Evolutionary conservation across 1,140 invertebrate species (phyloP).

Genomic region (Pseudomyrmex concolor): DNA sequence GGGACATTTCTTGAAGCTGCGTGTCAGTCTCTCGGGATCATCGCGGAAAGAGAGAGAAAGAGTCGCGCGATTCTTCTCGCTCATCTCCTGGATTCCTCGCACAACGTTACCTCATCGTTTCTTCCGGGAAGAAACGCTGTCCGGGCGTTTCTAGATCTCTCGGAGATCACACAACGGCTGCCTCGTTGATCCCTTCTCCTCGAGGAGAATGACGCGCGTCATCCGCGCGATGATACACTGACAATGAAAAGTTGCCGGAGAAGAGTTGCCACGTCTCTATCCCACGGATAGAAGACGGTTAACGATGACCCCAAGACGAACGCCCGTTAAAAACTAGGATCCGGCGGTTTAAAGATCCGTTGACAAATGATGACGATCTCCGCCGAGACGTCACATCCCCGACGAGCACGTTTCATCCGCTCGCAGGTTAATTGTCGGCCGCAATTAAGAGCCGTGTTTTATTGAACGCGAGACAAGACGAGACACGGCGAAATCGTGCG

Average conservation of each 20-base stretch:
- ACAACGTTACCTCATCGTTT: not conserved
- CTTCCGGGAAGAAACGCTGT: constrained; percentile 32
- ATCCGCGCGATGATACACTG: not conserved
- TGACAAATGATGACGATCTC: constrained; percentile 47
- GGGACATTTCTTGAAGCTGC: constrained; percentile 7
- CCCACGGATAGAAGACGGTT: constrained; percentile 51
- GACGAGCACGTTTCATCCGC: not conserved
- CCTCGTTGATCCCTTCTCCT: not conserved
- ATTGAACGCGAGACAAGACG: constrained; percentile 26
- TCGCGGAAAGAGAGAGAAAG: not conserved
- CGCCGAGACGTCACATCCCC: not conserved
- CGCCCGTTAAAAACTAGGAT: constrained; percentile 50
- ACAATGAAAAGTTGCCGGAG: constrained; percentile 7
- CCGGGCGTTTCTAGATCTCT: constrained; percentile 15
- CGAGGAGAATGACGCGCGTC: constrained; percentile 21
- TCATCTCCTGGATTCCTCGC: constrained; percentile 2
- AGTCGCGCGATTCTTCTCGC: not conserved
- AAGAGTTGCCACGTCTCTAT: not conserved
- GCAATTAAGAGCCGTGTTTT: constrained; percentile 52
- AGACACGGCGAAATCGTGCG: not conserved
- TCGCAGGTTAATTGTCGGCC: constrained; percentile 43
- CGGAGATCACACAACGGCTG: not conserved
- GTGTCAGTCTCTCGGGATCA: constrained; percentile 14
- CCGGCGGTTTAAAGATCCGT: constrained; percentile 4
- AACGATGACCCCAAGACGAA: constrained; percentile 32